Evolutionary conservation across 2,888 invertebrate species (phyloP), one percentile per base, ranked within the genome.

Genomic region (Calliscelio sp.): DNA sequence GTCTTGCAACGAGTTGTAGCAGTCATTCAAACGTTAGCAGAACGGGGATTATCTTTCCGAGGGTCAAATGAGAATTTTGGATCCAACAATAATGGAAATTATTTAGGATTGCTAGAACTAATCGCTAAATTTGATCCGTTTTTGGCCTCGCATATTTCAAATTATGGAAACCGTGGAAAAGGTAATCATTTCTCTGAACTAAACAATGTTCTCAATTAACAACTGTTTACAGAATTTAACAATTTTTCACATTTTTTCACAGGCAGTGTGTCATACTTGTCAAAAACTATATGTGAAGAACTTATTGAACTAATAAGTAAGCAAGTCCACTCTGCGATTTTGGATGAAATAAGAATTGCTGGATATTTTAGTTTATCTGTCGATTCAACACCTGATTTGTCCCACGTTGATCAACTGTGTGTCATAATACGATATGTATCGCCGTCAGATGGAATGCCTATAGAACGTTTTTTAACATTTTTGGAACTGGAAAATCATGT

Each of bases 51-150:
- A 20, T 5, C 79, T 25, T 81, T 81, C 28, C 55, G 66, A 55
- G 79, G 79, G 16, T 70, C 79, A 79, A n/a, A 49, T 57, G 57
- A 66, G 51, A 59, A 59, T 38, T 66, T 73, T 57, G 66, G 66
- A 65, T 66, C 55, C 22, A 5, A 11, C n/a, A 61, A 74, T 35
- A 77, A 81, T 81, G 74, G 66, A 38, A 80, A 80, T 73, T 80
- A 24, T 51, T 18, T 73, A n/a, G 80, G 80, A 28, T 7, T 81
- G 11, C 14, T 81, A 35, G 78, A 90, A 78, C 75, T 89, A 0
- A 53, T 89, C 11, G 83, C 87, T 16, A 49, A 88, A 55, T 90
- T 85, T 79, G 88, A 89, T 84, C 84, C 86, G 1, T 88, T 89
- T 63, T 66, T 88, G n/a, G 77, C 79, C 10, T 46, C 70, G 38